Conservation (phyloP, 2,797 vertebrate genomes). For the Menidia menidia region DNA sequence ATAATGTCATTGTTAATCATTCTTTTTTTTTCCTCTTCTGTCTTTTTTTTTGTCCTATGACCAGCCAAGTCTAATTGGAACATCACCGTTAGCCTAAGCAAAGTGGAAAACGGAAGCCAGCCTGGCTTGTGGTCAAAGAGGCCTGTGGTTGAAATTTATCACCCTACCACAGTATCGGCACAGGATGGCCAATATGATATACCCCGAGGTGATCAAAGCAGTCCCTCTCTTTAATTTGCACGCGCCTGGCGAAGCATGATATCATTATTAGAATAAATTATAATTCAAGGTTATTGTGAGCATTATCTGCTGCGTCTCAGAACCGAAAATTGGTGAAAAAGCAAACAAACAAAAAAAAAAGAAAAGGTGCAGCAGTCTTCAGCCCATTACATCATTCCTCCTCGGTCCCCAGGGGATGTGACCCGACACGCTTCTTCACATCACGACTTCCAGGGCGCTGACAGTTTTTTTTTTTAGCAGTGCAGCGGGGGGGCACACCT, state of each 20-base stretch:
- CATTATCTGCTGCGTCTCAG: constrained; percentile 57
- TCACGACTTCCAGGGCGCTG: constrained; percentile 39
- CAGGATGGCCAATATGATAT: constrained; percentile 65
- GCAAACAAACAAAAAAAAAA: constrained; percentile 11
- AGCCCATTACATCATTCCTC: constrained; percentile 47
- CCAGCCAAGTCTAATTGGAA: constrained; percentile 67
- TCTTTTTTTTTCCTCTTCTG: constrained; percentile 17
- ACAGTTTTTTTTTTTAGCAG: constrained; percentile 53
- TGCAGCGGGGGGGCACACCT: constrained; percentile 69
- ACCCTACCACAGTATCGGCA: constrained; percentile 64
- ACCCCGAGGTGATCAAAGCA: constrained; percentile 77
- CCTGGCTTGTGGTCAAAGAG: constrained; percentile 76
- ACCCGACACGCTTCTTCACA: constrained; percentile 64
- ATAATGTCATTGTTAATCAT: constrained; percentile 68
- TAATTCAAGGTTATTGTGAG: constrained; percentile 73
- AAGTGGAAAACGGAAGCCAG: constrained; percentile 44
- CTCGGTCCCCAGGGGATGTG: constrained; percentile 38
- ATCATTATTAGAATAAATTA: constrained; percentile 74
- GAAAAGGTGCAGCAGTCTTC: constrained; percentile 24
- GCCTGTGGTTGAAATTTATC: constrained; percentile 76
- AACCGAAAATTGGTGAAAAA: constrained; percentile 40
- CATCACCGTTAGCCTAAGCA: constrained; percentile 54
- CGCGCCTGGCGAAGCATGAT: constrained; percentile 72
- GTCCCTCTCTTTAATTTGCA: constrained; percentile 70
- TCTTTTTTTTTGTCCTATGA: constrained; percentile 49